Evolutionary conservation across 2,888 invertebrate species (phyloP).

Genomic region (Pristionchus arcanus): DNA sequence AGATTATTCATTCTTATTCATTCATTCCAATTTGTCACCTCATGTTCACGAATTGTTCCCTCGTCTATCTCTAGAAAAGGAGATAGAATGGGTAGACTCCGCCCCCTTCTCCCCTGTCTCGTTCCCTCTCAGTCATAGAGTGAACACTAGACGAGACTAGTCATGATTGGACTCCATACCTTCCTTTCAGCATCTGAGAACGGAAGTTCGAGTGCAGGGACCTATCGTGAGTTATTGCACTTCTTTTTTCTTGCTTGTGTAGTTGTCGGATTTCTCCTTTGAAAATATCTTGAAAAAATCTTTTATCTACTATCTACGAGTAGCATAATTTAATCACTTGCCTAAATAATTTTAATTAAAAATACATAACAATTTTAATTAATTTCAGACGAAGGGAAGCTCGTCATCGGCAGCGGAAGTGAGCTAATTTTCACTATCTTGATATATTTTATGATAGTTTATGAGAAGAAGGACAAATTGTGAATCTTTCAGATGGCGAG

Average conservation of each 20-base stretch:
- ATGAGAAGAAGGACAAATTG: not conserved
- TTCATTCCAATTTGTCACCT: not conserved
- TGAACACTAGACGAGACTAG: not conserved
- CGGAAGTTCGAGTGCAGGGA: not conserved
- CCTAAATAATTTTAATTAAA: not conserved
- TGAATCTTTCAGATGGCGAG: not conserved
- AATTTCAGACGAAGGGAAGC: not conserved
- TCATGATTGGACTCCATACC: conserved; percentile 21
- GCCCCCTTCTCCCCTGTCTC: conserved; percentile 5
- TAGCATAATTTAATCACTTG: not conserved
- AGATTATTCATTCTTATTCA: not conserved
- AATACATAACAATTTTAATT: not conserved
- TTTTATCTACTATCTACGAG: not conserved
- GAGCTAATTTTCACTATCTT: not conserved
- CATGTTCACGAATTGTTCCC: conserved; percentile 23
- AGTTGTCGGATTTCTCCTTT: too few species aligned
- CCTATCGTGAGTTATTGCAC: not conserved
- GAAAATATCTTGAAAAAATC: too few species aligned
- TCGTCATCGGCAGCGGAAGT: not conserved
- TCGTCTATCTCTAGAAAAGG: not conserved
- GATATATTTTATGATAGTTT: not conserved
- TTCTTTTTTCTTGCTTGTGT: not conserved
- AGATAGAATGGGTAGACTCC: not conserved
- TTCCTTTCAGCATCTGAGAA: conserved; percentile 4
- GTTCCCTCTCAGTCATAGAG: conserved; percentile 1